These are phyloP conservation scores for Emys orbicularis DNA, from an alignment of 2,797 vertebrate genomes.

Conservation along the genomic window DNA sequence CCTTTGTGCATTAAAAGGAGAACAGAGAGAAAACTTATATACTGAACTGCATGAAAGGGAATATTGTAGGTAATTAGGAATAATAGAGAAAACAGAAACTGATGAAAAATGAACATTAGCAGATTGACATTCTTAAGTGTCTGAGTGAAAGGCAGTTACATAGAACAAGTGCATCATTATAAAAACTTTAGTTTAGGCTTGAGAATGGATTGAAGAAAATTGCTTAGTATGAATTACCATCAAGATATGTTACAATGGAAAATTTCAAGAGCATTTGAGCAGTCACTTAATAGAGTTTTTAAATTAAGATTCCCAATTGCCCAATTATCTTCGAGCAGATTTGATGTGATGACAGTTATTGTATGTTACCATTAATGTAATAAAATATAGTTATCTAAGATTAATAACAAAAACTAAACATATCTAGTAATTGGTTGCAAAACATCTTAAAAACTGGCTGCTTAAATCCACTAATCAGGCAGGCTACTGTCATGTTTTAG, in stretches of 20 bases:
- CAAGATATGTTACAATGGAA: not conserved
- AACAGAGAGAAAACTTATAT: constrained; percentile 25
- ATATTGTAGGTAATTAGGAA: constrained; percentile 44
- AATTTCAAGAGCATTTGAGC: constrained; percentile 54
- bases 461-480: not conserved
- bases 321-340: constrained; percentile 9
- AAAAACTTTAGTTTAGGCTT: constrained; percentile 42
- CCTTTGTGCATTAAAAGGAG: constrained; percentile 45
- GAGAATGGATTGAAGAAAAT: constrained; percentile 54
- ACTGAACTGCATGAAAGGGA: constrained; percentile 21
- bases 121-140: constrained; percentile 43
- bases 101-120: constrained; percentile 27
- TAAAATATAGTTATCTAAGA: not conserved
- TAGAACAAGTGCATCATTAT: constrained; percentile 48
- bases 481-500: not conserved
- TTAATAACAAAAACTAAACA: not conserved
- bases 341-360: not conserved
- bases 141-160: constrained; percentile 16
- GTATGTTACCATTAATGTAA: not conserved
- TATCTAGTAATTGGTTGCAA: not conserved
- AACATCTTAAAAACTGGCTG: not conserved
- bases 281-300: not conserved
- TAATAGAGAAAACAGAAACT: not conserved
- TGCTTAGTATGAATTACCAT: constrained; percentile 47
- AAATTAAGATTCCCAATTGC: constrained; percentile 14